Evolutionary conservation across 2,797 vertebrate species (phyloP).

Genomic region (Parauchenoglanis punctatus): DNA sequence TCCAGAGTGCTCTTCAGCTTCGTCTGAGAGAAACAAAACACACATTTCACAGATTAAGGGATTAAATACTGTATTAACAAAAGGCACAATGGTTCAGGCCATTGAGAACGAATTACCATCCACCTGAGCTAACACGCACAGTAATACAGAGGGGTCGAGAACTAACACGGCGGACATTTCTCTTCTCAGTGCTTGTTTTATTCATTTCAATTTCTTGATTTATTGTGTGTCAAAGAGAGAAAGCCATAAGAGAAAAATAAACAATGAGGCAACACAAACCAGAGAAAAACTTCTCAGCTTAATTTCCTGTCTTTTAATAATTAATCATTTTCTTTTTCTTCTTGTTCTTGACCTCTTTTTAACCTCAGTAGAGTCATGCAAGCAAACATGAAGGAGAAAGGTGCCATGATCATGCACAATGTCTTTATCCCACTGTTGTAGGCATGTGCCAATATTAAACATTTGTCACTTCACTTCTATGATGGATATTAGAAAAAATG

Average conservation of each 20-base stretch:
- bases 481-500: neutral
- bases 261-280: neutral
- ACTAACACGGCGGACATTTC: neutral
- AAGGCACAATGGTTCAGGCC: neutral
- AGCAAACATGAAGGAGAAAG: neutral
- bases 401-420: neutral
- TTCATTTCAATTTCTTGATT: neutral
- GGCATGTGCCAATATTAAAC: neutral
- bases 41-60: neutral
- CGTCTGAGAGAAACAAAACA: conserved; percentile 59
- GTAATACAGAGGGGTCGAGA: neutral
- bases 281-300: neutral
- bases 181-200: neutral
- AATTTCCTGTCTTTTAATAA: neutral
- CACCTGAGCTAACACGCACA: neutral
- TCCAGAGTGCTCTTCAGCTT: conserved; percentile 64
- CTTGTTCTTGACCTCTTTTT: neutral
- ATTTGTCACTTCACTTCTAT: neutral
- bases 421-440: neutral
- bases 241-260: neutral
- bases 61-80: neutral
- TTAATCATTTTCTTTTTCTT: neutral
- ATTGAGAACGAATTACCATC: neutral
- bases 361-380: neutral
- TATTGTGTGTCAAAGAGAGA: neutral